Evolutionary conservation across 2,888 invertebrate genomes (phyloP).

Genomic region (Sinhomidia bicolor): DNA sequence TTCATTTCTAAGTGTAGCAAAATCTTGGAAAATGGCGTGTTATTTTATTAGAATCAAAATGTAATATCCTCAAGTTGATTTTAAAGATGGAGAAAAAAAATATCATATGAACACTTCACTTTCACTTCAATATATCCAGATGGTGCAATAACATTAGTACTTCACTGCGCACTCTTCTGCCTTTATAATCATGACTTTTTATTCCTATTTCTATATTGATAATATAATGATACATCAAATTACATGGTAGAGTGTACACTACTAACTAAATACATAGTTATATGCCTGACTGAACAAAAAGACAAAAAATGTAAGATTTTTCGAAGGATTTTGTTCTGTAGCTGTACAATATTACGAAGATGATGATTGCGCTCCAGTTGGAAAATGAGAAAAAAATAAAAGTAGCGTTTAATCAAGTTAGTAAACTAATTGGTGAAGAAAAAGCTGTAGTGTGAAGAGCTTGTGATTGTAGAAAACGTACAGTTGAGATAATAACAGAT

Average conservation of each 20-base stretch:
- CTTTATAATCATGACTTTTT: background rate
- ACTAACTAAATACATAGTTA: too few relatives aligned
- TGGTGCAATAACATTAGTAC: conserved; percentile 19
- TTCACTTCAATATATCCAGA: background rate
- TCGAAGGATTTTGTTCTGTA: background rate
- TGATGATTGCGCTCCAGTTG: background rate
- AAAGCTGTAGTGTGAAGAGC: background rate
- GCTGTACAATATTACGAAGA: background rate
- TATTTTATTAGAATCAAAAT: conserved; percentile 64
- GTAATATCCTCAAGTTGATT: conserved; percentile 50
- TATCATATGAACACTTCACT: background rate
- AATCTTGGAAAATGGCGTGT: conserved; percentile 51
- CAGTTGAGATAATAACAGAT: background rate
- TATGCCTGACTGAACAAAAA: background rate
- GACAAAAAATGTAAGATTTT: background rate
- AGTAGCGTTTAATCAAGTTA: conserved; percentile 30
- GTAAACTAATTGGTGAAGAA: conserved; percentile 23
- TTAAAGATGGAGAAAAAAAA: conserved; percentile 22
- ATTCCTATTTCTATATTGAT: background rate
- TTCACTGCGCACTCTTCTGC: background rate
- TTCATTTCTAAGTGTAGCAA: background rate
- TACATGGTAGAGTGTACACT: too few relatives aligned
- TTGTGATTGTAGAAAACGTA: background rate
- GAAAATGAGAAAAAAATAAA: background rate
- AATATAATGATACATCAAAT: conserved; percentile 23